Percentiles rank a stretch among this genome's conserved stretches.
These are phyloP conservation scores for Bombus sibiricus DNA, from an alignment of 1,140 invertebrate genomes.

Conservation along the genomic window DNA sequence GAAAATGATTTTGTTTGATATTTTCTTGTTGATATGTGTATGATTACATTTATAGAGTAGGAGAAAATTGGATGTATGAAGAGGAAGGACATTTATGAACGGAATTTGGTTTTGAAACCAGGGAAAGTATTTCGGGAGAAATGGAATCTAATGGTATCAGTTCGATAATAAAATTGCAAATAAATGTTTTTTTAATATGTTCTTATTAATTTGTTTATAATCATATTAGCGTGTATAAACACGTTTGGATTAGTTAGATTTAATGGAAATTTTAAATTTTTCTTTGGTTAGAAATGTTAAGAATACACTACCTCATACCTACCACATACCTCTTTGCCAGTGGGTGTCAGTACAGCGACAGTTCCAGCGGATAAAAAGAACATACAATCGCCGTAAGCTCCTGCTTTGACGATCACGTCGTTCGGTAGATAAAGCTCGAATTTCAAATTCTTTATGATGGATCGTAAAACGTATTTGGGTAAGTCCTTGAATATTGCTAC, in stretches of 20 bases:
- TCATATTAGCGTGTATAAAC: background rate
- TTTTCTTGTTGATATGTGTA: background rate
- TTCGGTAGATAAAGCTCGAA: slow-evolving; percentile 77
- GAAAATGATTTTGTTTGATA: background rate
- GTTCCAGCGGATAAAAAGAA: slow-evolving; percentile 84
- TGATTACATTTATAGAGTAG: background rate
- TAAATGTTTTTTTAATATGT: background rate
- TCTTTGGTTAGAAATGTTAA: background rate
- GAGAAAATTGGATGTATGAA: background rate
- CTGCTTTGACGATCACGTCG: slow-evolving; percentile 83
- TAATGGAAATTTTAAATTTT: background rate
- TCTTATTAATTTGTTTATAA: background rate
- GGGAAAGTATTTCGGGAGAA: background rate
- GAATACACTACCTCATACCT: no score
- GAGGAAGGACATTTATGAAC: no score
- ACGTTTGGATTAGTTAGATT: background rate
- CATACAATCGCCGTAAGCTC: slow-evolving; percentile 84
- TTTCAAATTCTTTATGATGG: slow-evolving; percentile 73
- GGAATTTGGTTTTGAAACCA: background rate
- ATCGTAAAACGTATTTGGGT: slow-evolving; percentile 66
- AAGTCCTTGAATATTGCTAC: slow-evolving; percentile 75
- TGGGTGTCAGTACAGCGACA: slow-evolving; percentile 84
- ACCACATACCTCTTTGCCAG: slow-evolving; percentile 82
- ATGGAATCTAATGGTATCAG: background rate
- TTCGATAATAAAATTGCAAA: background rate